phyloP scores from a whole-genome alignment of 2,888 invertebrate species.

The Tenthredo distinguenda region DNA sequence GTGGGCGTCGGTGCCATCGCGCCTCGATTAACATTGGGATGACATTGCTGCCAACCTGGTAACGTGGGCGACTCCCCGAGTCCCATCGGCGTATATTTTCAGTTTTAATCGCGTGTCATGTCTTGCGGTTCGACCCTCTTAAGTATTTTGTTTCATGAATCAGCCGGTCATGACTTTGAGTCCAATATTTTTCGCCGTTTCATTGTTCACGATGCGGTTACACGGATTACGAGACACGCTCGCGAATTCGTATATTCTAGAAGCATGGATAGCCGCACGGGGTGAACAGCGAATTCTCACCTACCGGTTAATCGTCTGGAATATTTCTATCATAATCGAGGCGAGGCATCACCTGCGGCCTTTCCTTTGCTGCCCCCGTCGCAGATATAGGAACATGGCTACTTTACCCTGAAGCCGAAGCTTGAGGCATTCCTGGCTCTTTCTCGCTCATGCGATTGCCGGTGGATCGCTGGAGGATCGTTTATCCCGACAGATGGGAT shows the following conservation, averaged over 20 bases:
- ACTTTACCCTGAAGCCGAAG: conserved; percentile 19
- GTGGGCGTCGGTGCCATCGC: conserved; percentile 62
- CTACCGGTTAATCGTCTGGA: conserved; percentile 37
- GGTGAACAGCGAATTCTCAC: not conserved
- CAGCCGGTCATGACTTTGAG: conserved; percentile 13
- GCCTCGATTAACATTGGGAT: conserved; percentile 70
- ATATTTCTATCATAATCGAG: conserved; percentile 47
- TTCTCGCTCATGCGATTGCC: conserved; percentile 55
- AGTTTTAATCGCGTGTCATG: conserved; percentile 52
- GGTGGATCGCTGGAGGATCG: conserved; percentile 71
- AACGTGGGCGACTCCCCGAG: conserved; percentile 76
- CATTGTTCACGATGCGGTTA: not conserved
- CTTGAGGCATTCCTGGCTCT: conserved; percentile 45
- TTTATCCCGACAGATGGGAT: conserved; percentile 75
- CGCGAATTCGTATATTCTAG: not conserved
- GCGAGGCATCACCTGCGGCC: conserved; percentile 33
- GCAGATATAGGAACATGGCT: conserved; percentile 19
- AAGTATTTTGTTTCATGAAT: conserved; percentile 33
- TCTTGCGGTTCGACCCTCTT: conserved; percentile 35
- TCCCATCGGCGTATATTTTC: conserved; percentile 78
- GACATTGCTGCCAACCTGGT: conserved; percentile 63
- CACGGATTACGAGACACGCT: not conserved
- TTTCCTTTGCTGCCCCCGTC: conserved; percentile 26
- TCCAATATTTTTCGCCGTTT: not conserved
- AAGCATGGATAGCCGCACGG: not conserved